These are phyloP conservation scores for Flexamia atlantica DNA, from an alignment of 2,888 invertebrate species.

Conservation along the genomic window DNA sequence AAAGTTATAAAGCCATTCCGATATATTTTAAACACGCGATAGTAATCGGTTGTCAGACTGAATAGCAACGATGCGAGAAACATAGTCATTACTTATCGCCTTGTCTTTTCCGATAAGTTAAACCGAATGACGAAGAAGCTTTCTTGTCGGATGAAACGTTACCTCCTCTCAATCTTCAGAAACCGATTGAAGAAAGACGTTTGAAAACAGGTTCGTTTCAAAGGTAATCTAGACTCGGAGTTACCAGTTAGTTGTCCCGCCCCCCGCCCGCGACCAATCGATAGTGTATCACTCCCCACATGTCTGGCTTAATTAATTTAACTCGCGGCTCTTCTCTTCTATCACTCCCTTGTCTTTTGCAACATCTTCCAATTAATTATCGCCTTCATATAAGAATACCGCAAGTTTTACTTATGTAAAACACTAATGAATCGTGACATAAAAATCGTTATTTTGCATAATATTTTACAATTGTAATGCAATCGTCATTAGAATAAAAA, in stretches of 20 bases:
- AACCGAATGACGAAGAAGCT: not conserved
- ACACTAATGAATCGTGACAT: not conserved
- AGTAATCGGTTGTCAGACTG: too few species aligned
- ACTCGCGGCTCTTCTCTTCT: slow-evolving; percentile 24
- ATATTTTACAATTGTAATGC: too few species aligned
- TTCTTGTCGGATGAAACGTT: not conserved
- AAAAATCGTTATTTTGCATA: not conserved
- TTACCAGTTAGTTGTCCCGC: not conserved
- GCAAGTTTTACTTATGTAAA: not conserved
- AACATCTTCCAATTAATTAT: slow-evolving; percentile 47
- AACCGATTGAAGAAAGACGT: not conserved
- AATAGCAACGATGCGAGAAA: too few species aligned
- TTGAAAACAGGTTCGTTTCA: slow-evolving; percentile 11
- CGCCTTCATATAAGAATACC: not conserved
- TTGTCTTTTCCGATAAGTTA: not conserved
- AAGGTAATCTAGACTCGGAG: slow-evolving; percentile 14
- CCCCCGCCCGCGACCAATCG: not conserved
- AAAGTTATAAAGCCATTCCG: too few species aligned
- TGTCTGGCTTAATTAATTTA: slow-evolving; percentile 48
- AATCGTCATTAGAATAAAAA: too few species aligned
- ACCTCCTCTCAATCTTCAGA: not conserved
- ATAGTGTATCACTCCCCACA: slow-evolving; percentile 43
- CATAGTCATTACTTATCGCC: too few species aligned
- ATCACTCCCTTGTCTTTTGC: slow-evolving; percentile 27
- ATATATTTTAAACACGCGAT: too few species aligned